Base-by-base conservation (phyloP, 2,888 invertebrate species). In the Holacanthella duospinosa region DNA sequence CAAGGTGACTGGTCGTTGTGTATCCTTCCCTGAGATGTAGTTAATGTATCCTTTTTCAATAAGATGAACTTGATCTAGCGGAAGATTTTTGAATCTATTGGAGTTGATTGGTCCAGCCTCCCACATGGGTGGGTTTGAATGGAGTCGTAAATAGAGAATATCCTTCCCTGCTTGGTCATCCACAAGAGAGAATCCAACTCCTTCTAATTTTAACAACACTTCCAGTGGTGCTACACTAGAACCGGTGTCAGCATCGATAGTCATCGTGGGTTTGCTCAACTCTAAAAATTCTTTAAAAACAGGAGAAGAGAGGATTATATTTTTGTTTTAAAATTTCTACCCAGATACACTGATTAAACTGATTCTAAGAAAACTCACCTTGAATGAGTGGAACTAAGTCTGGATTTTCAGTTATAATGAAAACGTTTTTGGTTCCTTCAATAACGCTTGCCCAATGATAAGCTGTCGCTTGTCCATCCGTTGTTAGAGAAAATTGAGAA, bases 181-280 rank as follows among this genome's bases (percentile, higher is more conserved):
- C 16, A 59, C 59, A 9, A 59, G 4, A 19, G 59, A 59, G 21
- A 59, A 3, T 2, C 59, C 59, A 27, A 59, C 44, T 28, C 59
- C 59, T 6, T 29, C 59, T 19, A 58, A 36, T 29, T 21, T 6
- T 4, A 58, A 19, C 4, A 4, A 9, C 9, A 58, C 29, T 25
- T 58, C 58, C 9, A 58, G 27, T n/a, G 3, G 4, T 6, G 29
- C 58, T 12, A 16, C 36, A 12, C 16, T 16, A 6, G 36, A 36
- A 12, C 9, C 6, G 36, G 36, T 12, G 36, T 36, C 36, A 36
- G 36, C 6, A 48, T 48, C 48, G n/a, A n/a, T n/a, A n/a, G n/a
- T n/a, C n/a, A n/a, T n/a, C n/a, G n/a, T n/a, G n/a, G n/a, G n/a
- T n/a, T n/a, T n/a, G n/a, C n/a, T n/a, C n/a, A n/a, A n/a, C n/a